phyloP scores from a whole-genome alignment of 2,888 invertebrate genomes.

The Oxytorus armatus region DNA sequence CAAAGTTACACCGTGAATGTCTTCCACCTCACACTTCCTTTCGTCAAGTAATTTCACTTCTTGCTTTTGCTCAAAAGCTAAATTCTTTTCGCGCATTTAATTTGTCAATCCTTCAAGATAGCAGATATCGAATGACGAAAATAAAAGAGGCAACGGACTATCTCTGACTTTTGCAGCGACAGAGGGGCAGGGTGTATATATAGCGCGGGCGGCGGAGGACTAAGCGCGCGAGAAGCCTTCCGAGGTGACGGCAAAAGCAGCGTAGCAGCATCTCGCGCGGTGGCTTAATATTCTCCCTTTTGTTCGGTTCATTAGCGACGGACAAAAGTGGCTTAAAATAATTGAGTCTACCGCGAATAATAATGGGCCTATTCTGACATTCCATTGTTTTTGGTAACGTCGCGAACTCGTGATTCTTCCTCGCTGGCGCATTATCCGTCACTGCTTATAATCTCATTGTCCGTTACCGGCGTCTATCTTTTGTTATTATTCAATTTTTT shows the following conservation, averaged over 20 bases:
- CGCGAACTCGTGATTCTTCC: constrained; percentile 75
- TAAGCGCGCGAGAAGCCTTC: constrained; percentile 9
- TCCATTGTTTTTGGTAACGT: constrained; percentile 77
- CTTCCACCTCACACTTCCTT: neutral
- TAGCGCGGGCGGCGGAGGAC: constrained; percentile 51
- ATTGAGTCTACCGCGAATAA: constrained; percentile 80
- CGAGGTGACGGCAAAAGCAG: constrained; percentile 49
- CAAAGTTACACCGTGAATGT: constrained; percentile 61
- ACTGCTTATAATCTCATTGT: constrained; percentile 77
- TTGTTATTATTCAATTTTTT: constrained; percentile 76
- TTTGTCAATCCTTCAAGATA: neutral
- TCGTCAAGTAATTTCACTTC: neutral
- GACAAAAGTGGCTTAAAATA: constrained; percentile 83
- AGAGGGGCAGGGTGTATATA: constrained; percentile 56
- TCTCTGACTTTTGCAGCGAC: neutral
- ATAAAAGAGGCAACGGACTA: constrained; percentile 2
- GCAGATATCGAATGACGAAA: constrained; percentile 20
- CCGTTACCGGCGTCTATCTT: constrained; percentile 62
- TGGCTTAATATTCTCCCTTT: constrained; percentile 79
- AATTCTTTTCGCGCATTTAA: neutral
- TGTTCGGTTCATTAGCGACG: constrained; percentile 81
- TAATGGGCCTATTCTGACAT: constrained; percentile 81
- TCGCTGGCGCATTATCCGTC: constrained; percentile 72
- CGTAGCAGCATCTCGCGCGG: constrained; percentile 56
- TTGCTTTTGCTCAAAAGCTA: neutral